Evolutionary conservation across 2,113 vertebrate genomes (phyloP), one percentile per base, ranked within the genome.

Genomic region (Tachysurus fulvidraco): DNA sequence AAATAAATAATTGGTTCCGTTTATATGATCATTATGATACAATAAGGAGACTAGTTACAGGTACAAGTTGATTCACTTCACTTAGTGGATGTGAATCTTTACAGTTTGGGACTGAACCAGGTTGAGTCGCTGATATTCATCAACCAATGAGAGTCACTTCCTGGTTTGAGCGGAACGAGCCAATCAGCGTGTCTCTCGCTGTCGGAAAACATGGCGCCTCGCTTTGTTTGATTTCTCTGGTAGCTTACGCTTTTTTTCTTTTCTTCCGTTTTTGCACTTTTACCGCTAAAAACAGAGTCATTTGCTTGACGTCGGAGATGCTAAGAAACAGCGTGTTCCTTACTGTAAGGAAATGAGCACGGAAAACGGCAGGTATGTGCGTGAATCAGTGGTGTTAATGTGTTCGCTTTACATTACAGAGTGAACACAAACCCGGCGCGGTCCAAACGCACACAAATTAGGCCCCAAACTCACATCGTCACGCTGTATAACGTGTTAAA

Each of bases 351-450:
- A 89, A 81, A 89, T 89, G 88, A 89, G 25, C 76, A 76, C 64
- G 50, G 82, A 81, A 55, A 76, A 19, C 46, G 69, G 36, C 85
- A 89, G 88, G 88, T 89, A 89, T 74, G 88, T 84, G 14, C 30
- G 4, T 28, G 46, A 1, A 36, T 36, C 36, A 36, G 2, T 30
- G 21, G 17, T 36, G 2, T 54, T 36, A 14, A 10, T 19, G 25
- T 5, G 5, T n/a, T 3, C 46, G 25, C 1, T 36, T 65, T 28
- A 59, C 36, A 36, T 46, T 52, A 54, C 10, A 81, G 16, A 13
- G 28, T 36, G 59, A 14, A 10, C 6, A 44, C 17, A 19, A 84
- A 85, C 59, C 36, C 84, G 60, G 74, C 19, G 55, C 23, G 2
- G 4, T 30, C 44, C 46, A n/a, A 54, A 23, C 17, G 21, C 12